Evolutionary conservation across 37 sponge, comb jelly and placozoan genomes (phyloP).

Genomic region (Halisarca cf. caerulea): DNA sequence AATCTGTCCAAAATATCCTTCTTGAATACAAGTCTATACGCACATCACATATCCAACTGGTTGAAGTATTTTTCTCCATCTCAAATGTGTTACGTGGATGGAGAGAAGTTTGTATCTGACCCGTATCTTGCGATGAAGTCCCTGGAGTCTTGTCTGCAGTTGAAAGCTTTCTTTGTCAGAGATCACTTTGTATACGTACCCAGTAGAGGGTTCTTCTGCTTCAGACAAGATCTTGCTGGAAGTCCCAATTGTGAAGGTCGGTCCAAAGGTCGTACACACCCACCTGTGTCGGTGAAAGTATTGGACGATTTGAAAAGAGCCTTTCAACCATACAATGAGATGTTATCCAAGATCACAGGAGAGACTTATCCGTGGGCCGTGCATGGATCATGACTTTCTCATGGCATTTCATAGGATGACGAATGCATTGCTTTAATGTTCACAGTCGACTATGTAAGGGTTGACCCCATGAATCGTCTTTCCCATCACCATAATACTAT

Average conservation of each 20-base stretch:
- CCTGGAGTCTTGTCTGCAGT: conserved; percentile 69
- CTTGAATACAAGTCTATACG: conserved; percentile 71
- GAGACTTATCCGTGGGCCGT: conserved; percentile 33
- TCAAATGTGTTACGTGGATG: conserved; percentile 82
- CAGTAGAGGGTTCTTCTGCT: conserved; percentile 65
- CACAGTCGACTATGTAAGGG: too few relatives aligned
- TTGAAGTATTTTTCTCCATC: conserved; percentile 48
- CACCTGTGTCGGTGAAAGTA: conserved; percentile 37
- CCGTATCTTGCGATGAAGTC: conserved; percentile 52
- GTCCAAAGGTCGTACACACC: conserved; percentile 81
- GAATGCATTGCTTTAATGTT: too few relatives aligned
- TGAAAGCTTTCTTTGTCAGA: conserved; percentile 38
- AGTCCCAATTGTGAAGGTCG: not conserved
- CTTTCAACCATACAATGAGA: conserved; percentile 47
- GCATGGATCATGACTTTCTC: too few relatives aligned
- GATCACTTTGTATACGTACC: conserved; percentile 60
- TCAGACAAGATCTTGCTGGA: not conserved
- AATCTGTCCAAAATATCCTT: not conserved
- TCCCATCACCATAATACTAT: too few relatives aligned
- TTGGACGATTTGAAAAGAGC: conserved; percentile 30
- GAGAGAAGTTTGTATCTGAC: conserved; percentile 61
- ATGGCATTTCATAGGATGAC: too few relatives aligned
- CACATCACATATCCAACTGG: conserved; percentile 64
- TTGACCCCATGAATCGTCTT: too few relatives aligned
- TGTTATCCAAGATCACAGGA: conserved; percentile 25